Conservation (phyloP, 1,140 invertebrate species). For the Drosophila lacteicornis region DNA sequence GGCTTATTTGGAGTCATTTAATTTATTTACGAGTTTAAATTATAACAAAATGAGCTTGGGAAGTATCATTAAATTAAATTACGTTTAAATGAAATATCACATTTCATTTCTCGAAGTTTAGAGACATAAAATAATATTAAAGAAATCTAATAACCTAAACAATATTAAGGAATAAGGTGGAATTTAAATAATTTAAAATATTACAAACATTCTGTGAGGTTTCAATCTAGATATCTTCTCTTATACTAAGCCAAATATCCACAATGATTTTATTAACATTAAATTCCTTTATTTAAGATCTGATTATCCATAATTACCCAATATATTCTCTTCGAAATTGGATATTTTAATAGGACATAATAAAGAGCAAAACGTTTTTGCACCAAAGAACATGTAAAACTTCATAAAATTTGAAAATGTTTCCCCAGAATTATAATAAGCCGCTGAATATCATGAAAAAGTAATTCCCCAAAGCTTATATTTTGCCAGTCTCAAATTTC, state of each 20-base stretch:
- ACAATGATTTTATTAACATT: neutral
- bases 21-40: too few relatives aligned
- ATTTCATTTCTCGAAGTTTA: neutral
- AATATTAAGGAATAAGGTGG: neutral
- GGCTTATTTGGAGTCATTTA: neutral
- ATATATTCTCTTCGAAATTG: neutral
- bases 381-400: neutral
- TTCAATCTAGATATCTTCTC: neutral
- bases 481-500: slow-evolving; percentile 1
- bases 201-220: neutral
- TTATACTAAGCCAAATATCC: neutral
- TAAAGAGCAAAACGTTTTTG: neutral
- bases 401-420: too few relatives aligned
- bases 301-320: too few relatives aligned
- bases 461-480: neutral
- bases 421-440: neutral
- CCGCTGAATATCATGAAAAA: neutral
- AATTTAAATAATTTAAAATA: neutral
- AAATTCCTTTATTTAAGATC: too few relatives aligned
- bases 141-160: too few relatives aligned
- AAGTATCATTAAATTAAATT: neutral
- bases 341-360: neutral
- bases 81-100: accelerated
- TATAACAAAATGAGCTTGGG: neutral
- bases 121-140: neutral